A percentile compares a stretch with the other conserved stretches of the same genome.
Conservation (phyloP, 2,888 invertebrate species). For the Eupithecia pulchellata region DNA sequence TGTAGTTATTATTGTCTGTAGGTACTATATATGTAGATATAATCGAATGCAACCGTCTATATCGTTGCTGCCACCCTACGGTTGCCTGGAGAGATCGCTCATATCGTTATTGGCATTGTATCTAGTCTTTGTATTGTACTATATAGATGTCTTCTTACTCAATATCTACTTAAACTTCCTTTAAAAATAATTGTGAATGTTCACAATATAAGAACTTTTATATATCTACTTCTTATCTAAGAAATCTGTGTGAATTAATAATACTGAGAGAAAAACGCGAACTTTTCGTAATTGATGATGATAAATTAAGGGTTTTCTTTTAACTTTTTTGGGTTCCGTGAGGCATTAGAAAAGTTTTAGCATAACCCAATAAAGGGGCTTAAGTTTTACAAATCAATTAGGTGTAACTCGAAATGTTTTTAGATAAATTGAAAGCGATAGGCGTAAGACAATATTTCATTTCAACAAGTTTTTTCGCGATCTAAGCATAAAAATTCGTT, state of each 20-base stretch:
- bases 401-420: conserved; percentile 18
- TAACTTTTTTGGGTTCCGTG: conserved; percentile 43
- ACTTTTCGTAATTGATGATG: conserved; percentile 51
- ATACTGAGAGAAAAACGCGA: conserved; percentile 43
- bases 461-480: background rate
- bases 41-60: too few relatives aligned
- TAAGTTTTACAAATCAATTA: conserved; percentile 24
- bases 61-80: too few relatives aligned
- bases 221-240: background rate
- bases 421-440: conserved; percentile 20
- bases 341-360: conserved; percentile 43
- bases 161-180: too few relatives aligned
- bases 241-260: conserved; percentile 43
- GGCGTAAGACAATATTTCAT: conserved; percentile 1
- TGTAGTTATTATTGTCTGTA: too few relatives aligned
- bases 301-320: conserved; percentile 49
- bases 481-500: background rate
- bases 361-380: conserved; percentile 42
- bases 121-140: too few relatives aligned
- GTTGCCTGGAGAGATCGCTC: too few relatives aligned
- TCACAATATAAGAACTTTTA: too few relatives aligned
- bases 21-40: too few relatives aligned
- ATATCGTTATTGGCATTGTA: too few relatives aligned
- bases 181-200: too few relatives aligned
- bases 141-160: too few relatives aligned